Evolutionary conservation across 1,140 invertebrate species (phyloP).

Genomic region (Neomicropteryx cornuta): DNA sequence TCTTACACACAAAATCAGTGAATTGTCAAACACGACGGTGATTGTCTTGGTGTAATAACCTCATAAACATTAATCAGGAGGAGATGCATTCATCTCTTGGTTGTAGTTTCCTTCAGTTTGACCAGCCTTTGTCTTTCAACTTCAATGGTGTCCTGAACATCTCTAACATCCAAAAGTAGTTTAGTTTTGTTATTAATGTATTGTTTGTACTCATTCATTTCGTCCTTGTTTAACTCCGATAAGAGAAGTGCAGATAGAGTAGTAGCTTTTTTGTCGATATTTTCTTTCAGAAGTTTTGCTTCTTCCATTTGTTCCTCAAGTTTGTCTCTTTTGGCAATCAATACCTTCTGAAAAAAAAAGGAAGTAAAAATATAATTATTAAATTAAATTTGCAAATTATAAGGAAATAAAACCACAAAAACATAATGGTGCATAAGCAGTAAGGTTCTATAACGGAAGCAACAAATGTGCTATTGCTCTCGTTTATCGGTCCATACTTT

Average conservation of each 20-base stretch:
- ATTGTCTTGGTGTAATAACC: too few relatives aligned
- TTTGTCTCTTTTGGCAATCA: conserved; percentile 8
- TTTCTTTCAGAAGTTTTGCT: conserved; percentile 10
- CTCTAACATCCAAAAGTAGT: conserved; percentile 8
- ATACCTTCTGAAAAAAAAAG: conserved; percentile 7
- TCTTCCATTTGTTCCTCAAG: conserved; percentile 11
- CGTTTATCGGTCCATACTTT: too few relatives aligned
- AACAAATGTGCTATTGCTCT: too few relatives aligned
- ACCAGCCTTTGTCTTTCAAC: conserved; percentile 6
- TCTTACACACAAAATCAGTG: neutral
- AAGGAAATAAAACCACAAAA: too few relatives aligned
- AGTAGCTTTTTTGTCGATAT: conserved; percentile 8
- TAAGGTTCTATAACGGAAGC: too few relatives aligned
- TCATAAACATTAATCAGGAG: too few relatives aligned
- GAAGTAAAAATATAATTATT: too few relatives aligned
- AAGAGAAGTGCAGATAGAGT: conserved; percentile 5
- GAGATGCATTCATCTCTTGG: too few relatives aligned
- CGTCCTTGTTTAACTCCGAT: conserved; percentile 5
- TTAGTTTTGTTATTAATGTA: conserved; percentile 10
- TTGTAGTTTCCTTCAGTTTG: too few relatives aligned
- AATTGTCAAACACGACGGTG: neutral
- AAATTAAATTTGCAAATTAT: too few relatives aligned
- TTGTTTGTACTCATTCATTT: conserved; percentile 5
- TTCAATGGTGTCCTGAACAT: conserved; percentile 10
- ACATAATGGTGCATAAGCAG: too few relatives aligned